phyloP scores from a whole-genome alignment of 2,888 invertebrate species.

The Acleris cristana region DNA sequence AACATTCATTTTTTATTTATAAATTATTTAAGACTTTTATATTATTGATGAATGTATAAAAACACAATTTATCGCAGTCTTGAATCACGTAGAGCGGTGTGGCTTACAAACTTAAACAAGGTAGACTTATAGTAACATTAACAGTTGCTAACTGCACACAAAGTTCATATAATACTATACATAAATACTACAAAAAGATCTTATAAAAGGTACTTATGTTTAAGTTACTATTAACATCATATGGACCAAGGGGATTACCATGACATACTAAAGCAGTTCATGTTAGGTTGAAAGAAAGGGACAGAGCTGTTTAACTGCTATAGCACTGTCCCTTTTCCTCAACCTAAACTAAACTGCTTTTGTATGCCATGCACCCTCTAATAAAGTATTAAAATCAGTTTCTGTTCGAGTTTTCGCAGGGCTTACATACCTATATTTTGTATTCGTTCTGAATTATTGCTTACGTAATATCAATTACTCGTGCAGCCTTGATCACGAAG shows the following conservation, averaged over 20 bases:
- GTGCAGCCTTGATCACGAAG: too few species aligned
- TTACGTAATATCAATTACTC: background rate
- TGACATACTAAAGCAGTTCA: too few species aligned
- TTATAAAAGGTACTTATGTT: background rate
- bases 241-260: too few species aligned
- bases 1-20: too few species aligned
- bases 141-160: background rate
- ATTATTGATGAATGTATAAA: too few species aligned
- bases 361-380: background rate
- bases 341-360: too few species aligned
- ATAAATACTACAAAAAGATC: background rate
- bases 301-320: too few species aligned
- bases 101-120: constrained; percentile 14
- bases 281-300: too few species aligned
- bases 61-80: background rate
- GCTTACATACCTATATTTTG: background rate
- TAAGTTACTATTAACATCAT: too few species aligned
- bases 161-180: background rate
- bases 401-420: background rate
- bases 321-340: too few species aligned
- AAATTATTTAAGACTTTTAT: too few species aligned
- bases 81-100: background rate
- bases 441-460: background rate
- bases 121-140: background rate
- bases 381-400: background rate